Evolutionary conservation across 2,888 invertebrate genomes (phyloP), one percentile per base, ranked within the genome.

Genomic region (Cryptosula pallasiana): DNA sequence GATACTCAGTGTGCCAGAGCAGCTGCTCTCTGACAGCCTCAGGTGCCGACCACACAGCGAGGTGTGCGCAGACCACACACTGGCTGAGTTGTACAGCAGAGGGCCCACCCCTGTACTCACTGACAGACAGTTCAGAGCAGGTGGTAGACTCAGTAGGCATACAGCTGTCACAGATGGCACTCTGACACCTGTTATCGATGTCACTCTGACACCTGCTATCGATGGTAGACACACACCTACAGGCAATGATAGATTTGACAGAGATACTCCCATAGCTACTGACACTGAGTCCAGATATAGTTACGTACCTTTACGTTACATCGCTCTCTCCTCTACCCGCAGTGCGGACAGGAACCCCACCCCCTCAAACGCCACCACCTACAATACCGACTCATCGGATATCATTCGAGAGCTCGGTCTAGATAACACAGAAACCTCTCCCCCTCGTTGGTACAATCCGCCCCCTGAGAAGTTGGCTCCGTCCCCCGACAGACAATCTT

Each of bases 211-310:
- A 55, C 5, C 55, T 16, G 45, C 45, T 45, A n/a, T n/a, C n/a
- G n/a, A n/a, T n/a, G n/a, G n/a, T n/a, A n/a, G n/a, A n/a, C n/a
- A n/a, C n/a, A 63, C 63, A 13, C 63, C 63, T 13, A 63, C 63
- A 27, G 5, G 5, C 3, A 13, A 27, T 13, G 32, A 63, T 63
- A 32, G 29, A 32, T 63, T 32, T 63, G 63, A 27, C 13, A 25
- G 63, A 32, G 27, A 20, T 16, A 63, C 63, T 32, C 63, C 63
- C 5, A n/a, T 63, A 63, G 63, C 32, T 5, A 63, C 63, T 13
- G 63, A 63, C n/a, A 63, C 27, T 3, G 63, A 63, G 20, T 63
- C 63, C 63, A 27, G 27, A 27, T 63, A 63, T 63, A 63, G 63
- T 63, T 63, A 63, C n/a, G 63, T 63, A 32, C 63, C 63, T 27